phyloP scores from a whole-genome alignment of 2,113 vertebrate genomes.

The Pterocles orientalis region DNA sequence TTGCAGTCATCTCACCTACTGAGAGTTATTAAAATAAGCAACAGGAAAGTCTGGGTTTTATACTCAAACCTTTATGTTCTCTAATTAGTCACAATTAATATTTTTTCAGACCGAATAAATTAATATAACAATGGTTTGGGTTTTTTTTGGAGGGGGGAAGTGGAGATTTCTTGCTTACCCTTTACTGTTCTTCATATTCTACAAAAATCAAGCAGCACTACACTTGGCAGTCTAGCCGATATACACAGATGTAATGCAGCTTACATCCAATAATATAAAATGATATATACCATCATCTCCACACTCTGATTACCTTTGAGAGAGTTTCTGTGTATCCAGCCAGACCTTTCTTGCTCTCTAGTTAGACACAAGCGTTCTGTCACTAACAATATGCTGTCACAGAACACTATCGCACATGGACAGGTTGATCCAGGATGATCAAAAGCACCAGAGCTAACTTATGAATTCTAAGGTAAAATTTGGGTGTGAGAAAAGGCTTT shows the following conservation, averaged over 20 bases:
- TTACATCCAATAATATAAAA: not conserved
- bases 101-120: not conserved
- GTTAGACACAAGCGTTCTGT: not conserved
- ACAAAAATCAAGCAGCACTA: not conserved
- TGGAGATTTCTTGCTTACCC: not conserved
- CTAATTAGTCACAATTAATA: conserved; percentile 10
- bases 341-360: not conserved
- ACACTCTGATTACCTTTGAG: not conserved
- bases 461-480: not conserved
- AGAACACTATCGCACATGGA: not conserved
- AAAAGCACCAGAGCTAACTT: not conserved
- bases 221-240: not conserved
- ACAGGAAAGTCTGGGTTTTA: not conserved
- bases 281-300: rapidly evolving
- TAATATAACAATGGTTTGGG: not conserved
- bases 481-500: not conserved
- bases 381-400: not conserved
- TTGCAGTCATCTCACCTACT: not conserved
- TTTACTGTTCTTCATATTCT: not conserved
- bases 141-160: rapidly evolving
- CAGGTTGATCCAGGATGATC: not conserved
- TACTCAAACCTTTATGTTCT: not conserved
- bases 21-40: not conserved
- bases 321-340: not conserved
- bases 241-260: not conserved